Conservation (phyloP, 2,797 vertebrate species). For the Scleropages formosus region DNA sequence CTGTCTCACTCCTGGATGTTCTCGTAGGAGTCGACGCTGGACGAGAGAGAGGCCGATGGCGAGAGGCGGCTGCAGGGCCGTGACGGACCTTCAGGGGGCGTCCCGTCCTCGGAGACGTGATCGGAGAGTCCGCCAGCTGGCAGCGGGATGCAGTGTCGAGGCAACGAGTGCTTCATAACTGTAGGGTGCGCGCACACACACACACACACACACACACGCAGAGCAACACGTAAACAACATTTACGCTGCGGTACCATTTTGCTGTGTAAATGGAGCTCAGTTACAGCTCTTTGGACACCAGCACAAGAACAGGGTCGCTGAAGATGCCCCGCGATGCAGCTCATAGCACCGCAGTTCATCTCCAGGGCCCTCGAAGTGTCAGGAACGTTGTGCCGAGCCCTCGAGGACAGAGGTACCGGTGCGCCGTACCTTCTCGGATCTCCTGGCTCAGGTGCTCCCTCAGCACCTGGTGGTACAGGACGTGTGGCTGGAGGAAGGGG, state of each 20-base stretch:
- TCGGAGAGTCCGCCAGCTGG: conserved; percentile 5
- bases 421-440: not conserved
- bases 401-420: not conserved
- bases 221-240: conserved; percentile 26
- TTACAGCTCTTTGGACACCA: too few relatives aligned
- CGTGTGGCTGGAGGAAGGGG: not conserved
- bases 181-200: conserved; percentile 21
- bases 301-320: too few relatives aligned
- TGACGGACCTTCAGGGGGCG: not conserved
- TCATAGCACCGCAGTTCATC: not conserved
- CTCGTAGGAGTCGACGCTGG: not conserved
- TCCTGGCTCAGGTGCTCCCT: conserved; percentile 16
- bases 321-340: too few relatives aligned
- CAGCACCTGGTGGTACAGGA: conserved; percentile 10
- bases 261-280: too few relatives aligned
- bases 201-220: conserved; percentile 8
- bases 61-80: not conserved
- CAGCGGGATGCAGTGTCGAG: conserved; percentile 33
- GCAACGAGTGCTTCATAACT: conserved; percentile 39
- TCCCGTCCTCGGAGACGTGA: not conserved
- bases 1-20: not conserved
- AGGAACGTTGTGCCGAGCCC: too few relatives aligned
- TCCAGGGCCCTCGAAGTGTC: too few relatives aligned
- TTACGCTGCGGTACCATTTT: conserved; percentile 24
- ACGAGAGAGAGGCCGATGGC: not conserved